Conservation (phyloP, 2,888 invertebrate species). For the Torymus texanus region DNA sequence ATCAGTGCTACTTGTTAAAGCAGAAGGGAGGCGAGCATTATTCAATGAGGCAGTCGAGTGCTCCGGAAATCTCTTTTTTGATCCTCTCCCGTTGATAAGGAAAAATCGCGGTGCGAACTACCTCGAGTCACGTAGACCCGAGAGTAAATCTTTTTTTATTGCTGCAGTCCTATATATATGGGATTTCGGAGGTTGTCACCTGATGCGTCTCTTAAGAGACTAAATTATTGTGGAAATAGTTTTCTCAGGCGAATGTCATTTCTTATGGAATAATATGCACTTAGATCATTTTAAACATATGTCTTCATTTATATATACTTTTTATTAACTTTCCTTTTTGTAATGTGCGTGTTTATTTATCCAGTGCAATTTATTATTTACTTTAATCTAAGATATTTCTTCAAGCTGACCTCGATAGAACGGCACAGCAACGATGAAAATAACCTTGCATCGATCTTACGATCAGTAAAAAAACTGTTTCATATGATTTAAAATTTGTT, state of each 20-base stretch:
- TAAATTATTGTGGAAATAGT: too few relatives aligned
- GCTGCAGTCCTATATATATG: neutral
- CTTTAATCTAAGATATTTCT: slow-evolving; percentile 11
- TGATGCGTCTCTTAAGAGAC: too few relatives aligned
- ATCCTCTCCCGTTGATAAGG: slow-evolving; percentile 38
- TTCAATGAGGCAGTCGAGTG: slow-evolving; percentile 41
- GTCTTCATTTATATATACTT: neutral
- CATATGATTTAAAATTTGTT: slow-evolving; percentile 18
- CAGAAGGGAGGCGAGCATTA: slow-evolving; percentile 41
- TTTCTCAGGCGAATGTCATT: too few relatives aligned
- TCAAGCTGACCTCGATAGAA: neutral
- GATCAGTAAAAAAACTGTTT: slow-evolving; percentile 3
- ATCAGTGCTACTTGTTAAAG: slow-evolving; percentile 31
- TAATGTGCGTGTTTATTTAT: neutral
- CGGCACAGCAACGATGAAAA: neutral
- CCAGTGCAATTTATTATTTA: neutral
- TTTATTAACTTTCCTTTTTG: neutral
- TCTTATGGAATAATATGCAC: too few relatives aligned
- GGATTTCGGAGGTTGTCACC: neutral
- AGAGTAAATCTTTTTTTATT: slow-evolving; percentile 23
- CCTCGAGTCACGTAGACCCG: slow-evolving; percentile 12
- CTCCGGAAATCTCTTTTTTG: slow-evolving; percentile 15
- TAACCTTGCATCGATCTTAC: neutral
- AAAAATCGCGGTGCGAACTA: slow-evolving; percentile 21
- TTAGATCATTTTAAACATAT: too few relatives aligned